Evolutionary conservation across 1,140 invertebrate genomes (phyloP).

Genomic region (Drosophila pallidifrons): DNA sequence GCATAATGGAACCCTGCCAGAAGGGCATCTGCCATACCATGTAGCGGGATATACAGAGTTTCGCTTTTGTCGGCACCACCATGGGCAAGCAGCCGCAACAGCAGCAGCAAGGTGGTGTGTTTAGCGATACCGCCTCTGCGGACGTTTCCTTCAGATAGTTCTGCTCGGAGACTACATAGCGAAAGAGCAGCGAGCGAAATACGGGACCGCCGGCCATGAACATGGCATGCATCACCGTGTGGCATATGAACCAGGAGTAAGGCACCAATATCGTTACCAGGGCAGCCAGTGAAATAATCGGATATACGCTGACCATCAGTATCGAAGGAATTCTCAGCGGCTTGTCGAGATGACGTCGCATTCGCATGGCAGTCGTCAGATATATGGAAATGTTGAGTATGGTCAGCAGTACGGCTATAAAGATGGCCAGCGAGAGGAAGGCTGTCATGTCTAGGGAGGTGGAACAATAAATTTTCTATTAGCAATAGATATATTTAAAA

Average conservation of each 20-base stretch:
- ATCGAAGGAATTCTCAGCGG: constrained; percentile 62
- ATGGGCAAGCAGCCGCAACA: constrained; percentile 70
- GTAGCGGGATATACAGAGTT: constrained; percentile 69
- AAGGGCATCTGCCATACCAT: constrained; percentile 83
- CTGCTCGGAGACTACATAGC: constrained; percentile 74
- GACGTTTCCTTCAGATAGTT: constrained; percentile 75
- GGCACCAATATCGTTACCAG: constrained; percentile 76
- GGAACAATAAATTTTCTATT: background rate
- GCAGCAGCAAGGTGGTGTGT: constrained; percentile 77
- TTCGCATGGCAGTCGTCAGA: constrained; percentile 58
- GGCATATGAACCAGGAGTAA: constrained; percentile 76
- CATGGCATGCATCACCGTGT: constrained; percentile 81
- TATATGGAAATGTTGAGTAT: constrained; percentile 79
- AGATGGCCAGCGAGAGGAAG: constrained; percentile 73
- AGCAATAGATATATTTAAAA: background rate
- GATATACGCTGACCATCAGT: constrained; percentile 72
- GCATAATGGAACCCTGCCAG: constrained; percentile 79
- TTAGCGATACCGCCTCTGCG: constrained; percentile 61
- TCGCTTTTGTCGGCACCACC: constrained; percentile 69
- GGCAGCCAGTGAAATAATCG: constrained; percentile 74
- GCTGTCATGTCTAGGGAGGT: constrained; percentile 71
- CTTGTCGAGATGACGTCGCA: constrained; percentile 63
- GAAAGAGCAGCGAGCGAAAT: constrained; percentile 70
- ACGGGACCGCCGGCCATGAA: constrained; percentile 74
- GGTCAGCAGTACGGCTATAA: constrained; percentile 67